Evolutionary conservation across 2,113 vertebrate genomes (phyloP).

Genomic region (Hiodon alosoides): DNA sequence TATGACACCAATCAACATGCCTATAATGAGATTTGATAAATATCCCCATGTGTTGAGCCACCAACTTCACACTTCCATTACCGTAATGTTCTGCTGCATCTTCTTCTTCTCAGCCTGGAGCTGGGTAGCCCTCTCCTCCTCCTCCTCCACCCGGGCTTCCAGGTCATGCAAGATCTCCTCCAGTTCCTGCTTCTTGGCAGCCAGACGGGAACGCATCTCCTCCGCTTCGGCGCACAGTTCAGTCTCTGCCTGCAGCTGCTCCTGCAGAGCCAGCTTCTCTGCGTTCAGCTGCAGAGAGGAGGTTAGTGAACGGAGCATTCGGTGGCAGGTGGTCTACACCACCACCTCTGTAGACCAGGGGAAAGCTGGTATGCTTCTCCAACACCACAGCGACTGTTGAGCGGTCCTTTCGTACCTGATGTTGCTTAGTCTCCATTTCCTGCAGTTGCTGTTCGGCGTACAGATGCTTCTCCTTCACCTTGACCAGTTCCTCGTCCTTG

Average conservation of each 20-base stretch:
- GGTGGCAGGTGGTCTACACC: neutral
- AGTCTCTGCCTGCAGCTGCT: conserved; percentile 80
- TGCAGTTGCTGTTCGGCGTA: conserved; percentile 66
- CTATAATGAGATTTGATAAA: neutral
- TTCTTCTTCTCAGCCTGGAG: conserved; percentile 77
- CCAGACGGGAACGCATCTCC: conserved; percentile 75
- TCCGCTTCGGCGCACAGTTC: conserved; percentile 81
- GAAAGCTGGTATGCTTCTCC: neutral
- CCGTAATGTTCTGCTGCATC: conserved; percentile 83
- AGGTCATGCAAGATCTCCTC: conserved; percentile 83
- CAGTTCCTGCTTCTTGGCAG: conserved; percentile 75
- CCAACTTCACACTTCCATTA: conserved; percentile 23
- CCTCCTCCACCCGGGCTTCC: conserved; percentile 79
- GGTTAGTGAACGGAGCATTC: neutral
- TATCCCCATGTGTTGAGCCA: neutral
- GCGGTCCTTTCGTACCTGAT: conserved; percentile 55
- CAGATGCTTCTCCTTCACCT: conserved; percentile 74
- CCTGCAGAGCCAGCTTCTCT: conserved; percentile 79
- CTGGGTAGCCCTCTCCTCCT: conserved; percentile 75
- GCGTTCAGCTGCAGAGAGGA: conserved; percentile 55
- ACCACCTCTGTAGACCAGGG: neutral
- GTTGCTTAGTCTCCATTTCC: conserved; percentile 69
- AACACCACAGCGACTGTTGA: no score
- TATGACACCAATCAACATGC: neutral
- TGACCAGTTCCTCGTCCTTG: conserved; percentile 75